Conservation (phyloP, 2,113 vertebrate species). For the Solenodon paradoxus region DNA sequence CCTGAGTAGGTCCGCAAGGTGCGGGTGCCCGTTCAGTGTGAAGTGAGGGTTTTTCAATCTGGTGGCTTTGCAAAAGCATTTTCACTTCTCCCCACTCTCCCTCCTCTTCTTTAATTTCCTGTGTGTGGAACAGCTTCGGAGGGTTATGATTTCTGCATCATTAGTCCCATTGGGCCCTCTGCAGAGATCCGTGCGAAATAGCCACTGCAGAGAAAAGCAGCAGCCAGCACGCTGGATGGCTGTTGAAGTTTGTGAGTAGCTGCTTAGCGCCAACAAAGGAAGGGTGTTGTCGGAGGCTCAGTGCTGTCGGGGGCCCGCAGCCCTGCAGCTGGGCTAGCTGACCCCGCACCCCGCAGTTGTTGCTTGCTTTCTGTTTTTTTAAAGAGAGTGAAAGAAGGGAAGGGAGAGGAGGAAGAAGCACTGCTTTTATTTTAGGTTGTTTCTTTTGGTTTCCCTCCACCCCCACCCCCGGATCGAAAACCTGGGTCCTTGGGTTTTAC, state of each 20-base stretch:
- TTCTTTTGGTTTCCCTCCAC: no score
- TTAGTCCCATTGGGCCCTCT: conserved; percentile 30
- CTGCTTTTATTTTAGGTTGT: no score
- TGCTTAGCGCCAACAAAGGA: not conserved
- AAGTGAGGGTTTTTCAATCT: not conserved
- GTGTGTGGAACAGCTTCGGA: not conserved
- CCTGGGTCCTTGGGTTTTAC: no score
- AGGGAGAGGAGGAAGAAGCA: no score
- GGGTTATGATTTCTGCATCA: not conserved
- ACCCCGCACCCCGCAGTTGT: not conserved
- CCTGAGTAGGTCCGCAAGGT: not conserved
- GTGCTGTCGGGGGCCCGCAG: no score
- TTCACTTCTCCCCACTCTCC: not conserved
- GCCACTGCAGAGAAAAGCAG: not conserved
- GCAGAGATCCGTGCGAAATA: conserved; percentile 14
- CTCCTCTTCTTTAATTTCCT: conserved; percentile 44
- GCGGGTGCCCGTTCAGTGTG: not conserved
- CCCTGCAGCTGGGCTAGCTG: not conserved
- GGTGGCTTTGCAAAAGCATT: not conserved
- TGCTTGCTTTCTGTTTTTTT: not conserved
- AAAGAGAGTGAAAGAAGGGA: no score
- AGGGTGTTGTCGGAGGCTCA: not conserved
- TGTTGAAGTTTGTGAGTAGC: not conserved
- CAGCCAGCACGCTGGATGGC: not conserved
- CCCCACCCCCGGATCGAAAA: no score